A percentile compares a stretch with the other conserved stretches of the same genome.
These are phyloP conservation scores for Cancer borealis DNA, from an alignment of 2,888 invertebrate genomes.

Conservation along the genomic window DNA sequence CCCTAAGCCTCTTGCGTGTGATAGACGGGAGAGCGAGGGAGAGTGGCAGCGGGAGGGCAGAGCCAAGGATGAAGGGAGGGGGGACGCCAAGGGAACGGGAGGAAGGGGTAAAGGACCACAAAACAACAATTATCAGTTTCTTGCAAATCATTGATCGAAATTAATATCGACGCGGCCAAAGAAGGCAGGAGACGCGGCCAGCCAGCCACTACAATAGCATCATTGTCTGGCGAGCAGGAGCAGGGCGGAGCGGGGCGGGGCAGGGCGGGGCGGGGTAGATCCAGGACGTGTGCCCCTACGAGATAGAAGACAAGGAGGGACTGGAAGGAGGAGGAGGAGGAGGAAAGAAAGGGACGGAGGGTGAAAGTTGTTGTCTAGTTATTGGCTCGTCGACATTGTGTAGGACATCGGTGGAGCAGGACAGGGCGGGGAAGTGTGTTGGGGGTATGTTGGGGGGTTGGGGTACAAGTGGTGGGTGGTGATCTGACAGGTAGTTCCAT, in stretches of 20 bases:
- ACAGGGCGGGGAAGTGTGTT: not conserved
- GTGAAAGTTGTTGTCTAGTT: slow-evolving; percentile 1
- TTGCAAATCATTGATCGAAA: slow-evolving; percentile 70
- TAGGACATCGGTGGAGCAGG: slow-evolving; percentile 3
- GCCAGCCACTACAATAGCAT: slow-evolving; percentile 3
- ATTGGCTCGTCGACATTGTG: not conserved
- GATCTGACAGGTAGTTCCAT: slow-evolving; percentile 44
- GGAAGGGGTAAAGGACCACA: slow-evolving; percentile 1
- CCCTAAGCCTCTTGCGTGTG: slow-evolving; percentile 21
- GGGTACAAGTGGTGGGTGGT: not conserved
- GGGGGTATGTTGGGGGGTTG: not conserved
- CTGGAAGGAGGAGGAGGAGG: not conserved
- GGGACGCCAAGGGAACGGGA: not conserved
- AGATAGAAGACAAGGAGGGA: not conserved
- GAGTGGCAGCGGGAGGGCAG: not conserved
- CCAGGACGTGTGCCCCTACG: not conserved
- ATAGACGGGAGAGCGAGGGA: not conserved
- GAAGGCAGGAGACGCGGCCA: not conserved
- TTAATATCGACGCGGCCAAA: slow-evolving; percentile 60
- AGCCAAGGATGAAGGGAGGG: not conserved
- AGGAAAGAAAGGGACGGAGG: slow-evolving; percentile 38
- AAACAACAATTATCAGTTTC: slow-evolving; percentile 59
- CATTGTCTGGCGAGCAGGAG: slow-evolving; percentile 25
- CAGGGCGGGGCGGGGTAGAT: not conserved
- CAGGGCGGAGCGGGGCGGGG: not conserved